Evolutionary conservation across 2,113 vertebrate species (phyloP), one percentile per base, ranked within the genome.

Genomic region (Myrmecobius fasciatus): DNA sequence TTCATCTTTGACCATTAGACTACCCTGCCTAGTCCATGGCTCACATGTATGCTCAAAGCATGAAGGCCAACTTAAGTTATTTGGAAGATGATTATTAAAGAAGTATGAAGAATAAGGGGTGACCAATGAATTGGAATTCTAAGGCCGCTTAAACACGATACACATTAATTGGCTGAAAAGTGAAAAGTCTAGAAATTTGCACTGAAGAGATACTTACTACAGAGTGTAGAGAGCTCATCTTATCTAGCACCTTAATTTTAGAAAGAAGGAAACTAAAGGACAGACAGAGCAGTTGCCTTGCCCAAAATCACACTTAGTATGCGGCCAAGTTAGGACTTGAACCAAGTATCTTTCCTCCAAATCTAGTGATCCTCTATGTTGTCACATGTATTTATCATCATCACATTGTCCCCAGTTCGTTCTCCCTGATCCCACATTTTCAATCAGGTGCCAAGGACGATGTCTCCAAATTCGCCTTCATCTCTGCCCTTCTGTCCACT

Each of bases 81-180:
- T 90, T 95, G 48, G 53, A 92, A 96, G 96, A 60, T 53, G 92
- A 56, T 54, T 89, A 60, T 91, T 92, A 92, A 95, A 0, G 92
- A 93, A 94, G 25, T 24, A 25, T 54, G 92, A 14, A n/a, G 52
- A 31, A 53, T 60, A 24, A 53, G 94, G 83, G 43, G 0, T 26
- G 43, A 51, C 52, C 52, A 43, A 1, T 83, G 89, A 28, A 26
- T 91, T 95, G 93, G 49, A 52, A 49, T 56, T 94, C 51, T 94
- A 28, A 83, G 36, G 43, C 3, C 20, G 14, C 36, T 43, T 75
- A 75, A 75, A 75, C 67, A n/a, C 47, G 56, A 93, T 93, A 67
- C 11, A 8, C 67, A 54, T 95, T 26, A 91, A 52, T 1, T 0
- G 25, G 25, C 25, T 56, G 52, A 95, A 83, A 92, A 90, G 25